Evolutionary conservation across 2,113 vertebrate species (phyloP).

Genomic region (Carlito syrichta): DNA sequence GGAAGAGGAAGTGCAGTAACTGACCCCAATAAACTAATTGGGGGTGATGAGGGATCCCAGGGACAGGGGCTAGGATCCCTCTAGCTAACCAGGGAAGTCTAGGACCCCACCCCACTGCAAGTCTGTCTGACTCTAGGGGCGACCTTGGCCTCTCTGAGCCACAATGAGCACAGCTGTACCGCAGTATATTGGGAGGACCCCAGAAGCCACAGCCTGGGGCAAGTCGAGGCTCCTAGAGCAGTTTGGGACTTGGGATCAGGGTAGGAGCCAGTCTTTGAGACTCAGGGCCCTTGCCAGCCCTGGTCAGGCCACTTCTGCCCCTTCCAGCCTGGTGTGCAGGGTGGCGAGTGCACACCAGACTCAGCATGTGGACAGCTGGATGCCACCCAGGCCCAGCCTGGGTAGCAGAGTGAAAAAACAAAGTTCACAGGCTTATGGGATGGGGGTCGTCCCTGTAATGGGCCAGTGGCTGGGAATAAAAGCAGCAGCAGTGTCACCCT

Average conservation of each 20-base stretch:
- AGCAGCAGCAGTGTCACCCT: neutral
- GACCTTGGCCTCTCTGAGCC: neutral
- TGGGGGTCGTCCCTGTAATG: rapidly evolving
- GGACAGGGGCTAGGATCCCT: neutral
- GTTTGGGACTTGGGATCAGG: neutral
- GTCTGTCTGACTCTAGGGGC: neutral
- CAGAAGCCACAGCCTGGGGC: neutral
- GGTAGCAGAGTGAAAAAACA: neutral
- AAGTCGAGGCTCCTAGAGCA: neutral
- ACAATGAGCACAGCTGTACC: neutral
- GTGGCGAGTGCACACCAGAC: neutral
- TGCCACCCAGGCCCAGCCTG: neutral
- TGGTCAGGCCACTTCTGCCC: neutral
- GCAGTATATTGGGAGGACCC: neutral
- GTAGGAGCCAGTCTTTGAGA: neutral
- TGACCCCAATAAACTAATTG: neutral
- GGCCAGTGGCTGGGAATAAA: too few species aligned
- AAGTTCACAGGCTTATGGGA: neutral
- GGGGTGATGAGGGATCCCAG: neutral
- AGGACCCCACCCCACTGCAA: neutral
- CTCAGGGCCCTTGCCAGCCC: neutral
- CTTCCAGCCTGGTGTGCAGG: neutral
- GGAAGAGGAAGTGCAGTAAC: neutral
- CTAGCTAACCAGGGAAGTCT: neutral
- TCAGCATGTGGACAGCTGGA: neutral